Conservation (phyloP, 2,113 vertebrate genomes). For the Pachycephala philippinensis region DNA sequence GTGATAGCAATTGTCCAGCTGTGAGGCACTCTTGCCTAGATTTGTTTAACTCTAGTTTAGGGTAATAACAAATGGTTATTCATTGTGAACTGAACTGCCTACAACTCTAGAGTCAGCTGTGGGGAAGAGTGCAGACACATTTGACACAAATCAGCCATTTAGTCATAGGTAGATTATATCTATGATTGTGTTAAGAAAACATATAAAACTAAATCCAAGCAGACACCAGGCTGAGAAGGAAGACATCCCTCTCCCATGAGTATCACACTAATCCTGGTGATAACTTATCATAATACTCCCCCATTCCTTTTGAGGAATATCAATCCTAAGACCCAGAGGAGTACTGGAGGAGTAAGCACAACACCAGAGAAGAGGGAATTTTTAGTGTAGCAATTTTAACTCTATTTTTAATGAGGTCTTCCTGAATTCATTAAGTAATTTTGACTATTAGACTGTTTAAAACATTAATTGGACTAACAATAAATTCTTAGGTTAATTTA, state of each 20-base stretch:
- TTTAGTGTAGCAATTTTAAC: not conserved
- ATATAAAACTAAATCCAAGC: not conserved
- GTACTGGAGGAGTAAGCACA: not conserved
- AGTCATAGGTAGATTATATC: not conserved
- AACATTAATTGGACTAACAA: not conserved
- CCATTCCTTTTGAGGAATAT: not conserved
- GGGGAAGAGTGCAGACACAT: not conserved
- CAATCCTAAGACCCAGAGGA: not conserved
- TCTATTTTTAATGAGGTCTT: not conserved
- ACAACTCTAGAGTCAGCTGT: not conserved
- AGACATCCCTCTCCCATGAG: not conserved
- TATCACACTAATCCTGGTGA: not conserved
- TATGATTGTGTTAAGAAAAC: slow-evolving; percentile 15
- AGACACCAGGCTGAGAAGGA: slow-evolving; percentile 2
- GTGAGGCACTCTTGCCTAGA: not conserved
- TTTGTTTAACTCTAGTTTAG: not conserved
- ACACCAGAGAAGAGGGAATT: not conserved
- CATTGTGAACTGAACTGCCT: not conserved
- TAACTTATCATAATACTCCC: not conserved
- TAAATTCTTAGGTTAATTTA: not conserved
- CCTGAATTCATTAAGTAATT: not conserved
- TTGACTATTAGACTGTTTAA: not conserved
- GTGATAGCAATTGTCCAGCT: not conserved
- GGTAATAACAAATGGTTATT: not conserved
- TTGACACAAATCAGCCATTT: not conserved